Evolutionary conservation across 2,888 invertebrate genomes (phyloP), one percentile per base, ranked within the genome.

Genomic region (Dynastes grantii): DNA sequence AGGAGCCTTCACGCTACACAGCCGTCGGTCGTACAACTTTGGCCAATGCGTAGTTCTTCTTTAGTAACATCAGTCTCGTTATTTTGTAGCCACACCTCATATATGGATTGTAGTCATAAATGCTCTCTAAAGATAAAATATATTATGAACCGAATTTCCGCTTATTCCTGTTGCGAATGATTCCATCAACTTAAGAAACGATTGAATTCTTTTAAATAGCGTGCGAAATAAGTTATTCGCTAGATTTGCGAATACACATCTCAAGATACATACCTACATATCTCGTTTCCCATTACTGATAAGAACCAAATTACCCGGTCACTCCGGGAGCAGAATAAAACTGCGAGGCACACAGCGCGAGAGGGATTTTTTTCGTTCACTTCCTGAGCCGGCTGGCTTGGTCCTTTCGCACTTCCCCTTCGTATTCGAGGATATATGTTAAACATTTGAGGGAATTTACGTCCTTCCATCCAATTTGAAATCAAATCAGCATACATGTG

Each of bases 381-480:
- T 68, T 27, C 55, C 37, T 53, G 63, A 77, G 77, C 58, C 37
- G 40, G 49, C 22, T 22, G 13, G 67, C 27, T 45, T 4, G n/a
- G 22, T 73, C 58, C 58, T 16, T 73, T 73, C 73, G 37, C 73
- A 73, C 73, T 37, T 58, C 40, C 58, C 58, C 49, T 5, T 45
- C 71, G 71, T 71, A 71, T 53, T 53, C 51, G 68, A 29, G 68
- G 77, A 71, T 70, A 70, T 70, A 77, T 71, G 77, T 64, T 70
- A 70, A 70, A 71, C 68, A 64, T 68, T 71, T 71, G 64, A 61
- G 71, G 49, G 63, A 71, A 70, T 77, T 77, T 77, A 77, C 70
- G 63, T 77, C 77, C 64, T 77, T 55, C 77, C 64, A 71, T 77
- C 77, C 77, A 77, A 77, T 71, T 77, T 77, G 77, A 71, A 77